These are phyloP conservation scores for Hycleus cichorii DNA, from an alignment of 1,140 invertebrate genomes.

Conservation along the genomic window DNA sequence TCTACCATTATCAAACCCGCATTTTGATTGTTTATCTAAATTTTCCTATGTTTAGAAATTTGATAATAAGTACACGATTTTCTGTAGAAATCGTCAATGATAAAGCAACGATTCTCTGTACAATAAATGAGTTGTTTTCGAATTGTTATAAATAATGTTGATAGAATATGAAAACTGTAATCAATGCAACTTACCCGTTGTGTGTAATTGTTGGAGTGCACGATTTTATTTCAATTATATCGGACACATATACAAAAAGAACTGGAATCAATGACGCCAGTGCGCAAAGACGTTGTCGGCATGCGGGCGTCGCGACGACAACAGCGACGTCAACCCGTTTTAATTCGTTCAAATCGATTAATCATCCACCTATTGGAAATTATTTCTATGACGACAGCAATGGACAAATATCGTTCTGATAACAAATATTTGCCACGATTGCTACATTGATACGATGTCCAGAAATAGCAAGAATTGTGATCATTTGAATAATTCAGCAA, in stretches of 20 bases:
- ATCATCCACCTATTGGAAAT: background rate
- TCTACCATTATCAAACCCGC: background rate
- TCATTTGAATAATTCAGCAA: too few relatives aligned
- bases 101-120: background rate
- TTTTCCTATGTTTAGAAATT: background rate
- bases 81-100: too few relatives aligned
- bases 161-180: background rate
- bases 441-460: too few relatives aligned
- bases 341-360: constrained; percentile 13
- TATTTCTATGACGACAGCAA: too few relatives aligned
- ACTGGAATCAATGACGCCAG: constrained; percentile 23
- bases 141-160: background rate
- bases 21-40: too few relatives aligned
- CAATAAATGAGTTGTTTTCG: background rate
- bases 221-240: background rate
- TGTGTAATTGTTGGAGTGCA: constrained; percentile 12
- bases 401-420: too few relatives aligned
- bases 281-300: constrained; percentile 14
- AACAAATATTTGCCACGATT: too few relatives aligned
- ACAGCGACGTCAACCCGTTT: constrained; percentile 4
- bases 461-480: too few relatives aligned
- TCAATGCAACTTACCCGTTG: constrained; percentile 20
- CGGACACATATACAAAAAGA: constrained; percentile 5
- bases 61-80: too few relatives aligned
- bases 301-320: constrained; percentile 16